These are phyloP conservation scores for Echiichthys vipera DNA, from an alignment of 2,797 vertebrate species.

Conservation along the genomic window DNA sequence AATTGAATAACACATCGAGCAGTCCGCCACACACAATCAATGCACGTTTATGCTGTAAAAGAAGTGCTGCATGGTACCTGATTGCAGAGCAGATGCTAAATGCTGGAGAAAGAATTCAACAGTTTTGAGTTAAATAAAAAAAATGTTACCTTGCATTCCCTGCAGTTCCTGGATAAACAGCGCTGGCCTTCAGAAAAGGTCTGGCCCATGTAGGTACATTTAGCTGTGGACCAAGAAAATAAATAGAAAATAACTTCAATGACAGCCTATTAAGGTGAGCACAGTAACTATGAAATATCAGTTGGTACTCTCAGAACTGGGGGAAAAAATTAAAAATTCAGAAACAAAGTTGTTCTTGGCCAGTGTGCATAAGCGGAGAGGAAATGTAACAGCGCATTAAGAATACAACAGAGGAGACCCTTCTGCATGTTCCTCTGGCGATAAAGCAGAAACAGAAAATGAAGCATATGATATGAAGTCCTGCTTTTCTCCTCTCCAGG, in stretches of 20 bases:
- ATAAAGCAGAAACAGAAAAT: slow-evolving; percentile 73
- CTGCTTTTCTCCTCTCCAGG: slow-evolving; percentile 72
- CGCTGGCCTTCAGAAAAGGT: slow-evolving; percentile 91
- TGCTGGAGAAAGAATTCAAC: neutral
- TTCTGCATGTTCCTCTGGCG: slow-evolving; percentile 69
- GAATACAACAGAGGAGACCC: slow-evolving; percentile 72
- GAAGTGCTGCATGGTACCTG: neutral
- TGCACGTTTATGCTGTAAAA: slow-evolving; percentile 14
- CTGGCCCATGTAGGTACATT: slow-evolving; percentile 91
- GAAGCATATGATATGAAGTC: slow-evolving; percentile 69
- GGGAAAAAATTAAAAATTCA: slow-evolving; percentile 1
- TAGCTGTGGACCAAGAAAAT: slow-evolving; percentile 86
- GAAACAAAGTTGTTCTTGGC: slow-evolving; percentile 62
- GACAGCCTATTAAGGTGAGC: neutral
- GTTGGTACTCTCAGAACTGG: neutral
- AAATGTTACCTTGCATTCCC: slow-evolving; percentile 91
- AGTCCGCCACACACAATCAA: slow-evolving; percentile 13
- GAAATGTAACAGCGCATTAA: slow-evolving; percentile 68
- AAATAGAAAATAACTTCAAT: slow-evolving; percentile 11
- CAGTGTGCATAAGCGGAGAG: slow-evolving; percentile 39
- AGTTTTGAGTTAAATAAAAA: neutral
- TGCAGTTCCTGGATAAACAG: slow-evolving; percentile 90
- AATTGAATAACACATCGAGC: slow-evolving; percentile 60
- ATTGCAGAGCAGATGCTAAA: slow-evolving; percentile 4
- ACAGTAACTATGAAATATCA: slow-evolving; percentile 2